These are phyloP conservation scores for Leucozona laternaria DNA, from an alignment of 2,888 invertebrate genomes.

Conservation along the genomic window DNA sequence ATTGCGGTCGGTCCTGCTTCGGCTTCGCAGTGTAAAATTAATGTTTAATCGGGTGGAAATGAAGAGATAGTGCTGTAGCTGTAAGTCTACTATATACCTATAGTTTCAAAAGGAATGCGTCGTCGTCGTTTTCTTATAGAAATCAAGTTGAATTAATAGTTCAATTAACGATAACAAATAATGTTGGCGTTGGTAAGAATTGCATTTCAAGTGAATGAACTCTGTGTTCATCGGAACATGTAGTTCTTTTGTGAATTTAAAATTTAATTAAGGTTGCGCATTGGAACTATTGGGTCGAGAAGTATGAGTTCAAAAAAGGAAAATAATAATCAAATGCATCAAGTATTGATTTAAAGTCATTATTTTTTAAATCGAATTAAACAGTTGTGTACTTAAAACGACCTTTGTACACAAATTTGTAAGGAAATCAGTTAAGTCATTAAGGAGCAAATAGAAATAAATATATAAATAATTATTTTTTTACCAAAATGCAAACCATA, in stretches of 20 bases:
- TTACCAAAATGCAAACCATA: no score
- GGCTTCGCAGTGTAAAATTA: slow-evolving; percentile 19
- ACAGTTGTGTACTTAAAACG: no score
- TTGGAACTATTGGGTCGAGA: background rate
- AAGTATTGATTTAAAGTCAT: no score
- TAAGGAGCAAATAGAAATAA: no score
- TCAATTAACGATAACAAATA: slow-evolving; percentile 38
- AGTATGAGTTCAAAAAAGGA: background rate
- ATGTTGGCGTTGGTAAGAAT: background rate
- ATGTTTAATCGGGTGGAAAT: slow-evolving; percentile 62
- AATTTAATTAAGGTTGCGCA: background rate
- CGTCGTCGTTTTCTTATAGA: background rate
- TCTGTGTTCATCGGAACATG: background rate
- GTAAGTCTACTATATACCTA: background rate
- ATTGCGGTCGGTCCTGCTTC: background rate
- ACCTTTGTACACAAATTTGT: no score
- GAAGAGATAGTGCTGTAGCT: slow-evolving; percentile 19
- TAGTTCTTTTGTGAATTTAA: slow-evolving; percentile 6
- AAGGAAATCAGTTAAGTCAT: no score
- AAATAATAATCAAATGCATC: no score
- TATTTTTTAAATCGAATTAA: no score
- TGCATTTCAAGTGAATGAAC: slow-evolving; percentile 16
- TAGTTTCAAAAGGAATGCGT: background rate
- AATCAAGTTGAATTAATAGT: slow-evolving; percentile 35
- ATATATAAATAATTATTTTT: no score